phyloP scores from a whole-genome alignment of 1,140 invertebrate species.

The Muscidifurax raptorellus region DNA sequence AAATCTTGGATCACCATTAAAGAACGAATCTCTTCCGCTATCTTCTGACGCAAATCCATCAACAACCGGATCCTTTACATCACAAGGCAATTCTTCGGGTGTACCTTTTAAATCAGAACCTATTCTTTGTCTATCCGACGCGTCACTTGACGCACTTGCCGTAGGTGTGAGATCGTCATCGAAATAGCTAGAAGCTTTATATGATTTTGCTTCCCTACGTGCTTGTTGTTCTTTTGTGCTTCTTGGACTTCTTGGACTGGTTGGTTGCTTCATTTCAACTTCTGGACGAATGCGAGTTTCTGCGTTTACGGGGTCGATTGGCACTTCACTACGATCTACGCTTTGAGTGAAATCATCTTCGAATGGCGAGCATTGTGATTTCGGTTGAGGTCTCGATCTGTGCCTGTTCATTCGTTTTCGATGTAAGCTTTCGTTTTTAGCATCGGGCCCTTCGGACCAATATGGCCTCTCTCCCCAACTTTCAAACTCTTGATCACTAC shows the following conservation, averaged over 20 bases:
- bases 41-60: constrained; percentile 64
- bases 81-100: constrained; percentile 65
- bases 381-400: constrained; percentile 62
- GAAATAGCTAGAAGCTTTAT: constrained; percentile 76
- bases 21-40: constrained; percentile 66
- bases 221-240: constrained; percentile 61
- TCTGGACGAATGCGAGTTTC: constrained; percentile 64
- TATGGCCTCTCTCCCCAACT: constrained; percentile 70
- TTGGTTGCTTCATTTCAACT: constrained; percentile 63
- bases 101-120: constrained; percentile 68
- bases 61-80: constrained; percentile 58
- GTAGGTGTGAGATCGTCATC: constrained; percentile 84
- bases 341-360: constrained; percentile 82
- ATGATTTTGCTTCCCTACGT: constrained; percentile 62
- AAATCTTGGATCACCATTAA: constrained; percentile 69
- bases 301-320: constrained; percentile 62
- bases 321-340: constrained; percentile 64
- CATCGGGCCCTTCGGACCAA: constrained; percentile 69
- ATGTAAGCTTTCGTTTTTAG: constrained; percentile 70
- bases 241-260: constrained; percentile 71
- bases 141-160: constrained; percentile 70
- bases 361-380: constrained; percentile 79
- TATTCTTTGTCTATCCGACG: constrained; percentile 65
- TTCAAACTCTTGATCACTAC: constrained; percentile 73
- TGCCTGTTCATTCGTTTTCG: constrained; percentile 72